A percentile compares a stretch with the other conserved stretches of the same genome.
phyloP scores from a whole-genome alignment of 2,888 invertebrate genomes.

The Lycocerus yunnanus region DNA sequence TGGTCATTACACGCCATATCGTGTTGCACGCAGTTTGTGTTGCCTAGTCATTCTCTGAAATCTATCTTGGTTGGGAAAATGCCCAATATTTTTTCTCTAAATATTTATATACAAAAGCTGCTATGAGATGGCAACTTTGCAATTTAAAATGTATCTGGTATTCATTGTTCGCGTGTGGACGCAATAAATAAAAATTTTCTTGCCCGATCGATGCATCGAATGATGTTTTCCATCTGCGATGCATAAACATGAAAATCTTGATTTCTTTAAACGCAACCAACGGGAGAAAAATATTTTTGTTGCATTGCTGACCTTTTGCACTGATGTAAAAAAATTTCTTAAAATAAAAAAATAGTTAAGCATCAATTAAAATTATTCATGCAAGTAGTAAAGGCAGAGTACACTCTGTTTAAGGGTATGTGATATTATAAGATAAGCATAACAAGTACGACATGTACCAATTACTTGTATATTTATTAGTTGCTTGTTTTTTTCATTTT shows the following conservation, averaged over 20 bases:
- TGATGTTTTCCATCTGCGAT: neutral
- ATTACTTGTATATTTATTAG: neutral
- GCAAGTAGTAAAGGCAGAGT: constrained; percentile 26
- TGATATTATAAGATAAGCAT: constrained; percentile 34
- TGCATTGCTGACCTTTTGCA: no score
- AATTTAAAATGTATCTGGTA: neutral
- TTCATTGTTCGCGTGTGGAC: neutral
- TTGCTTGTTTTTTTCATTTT: neutral
- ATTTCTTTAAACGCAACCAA: neutral
- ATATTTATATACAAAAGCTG: neutral
- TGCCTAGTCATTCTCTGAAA: neutral
- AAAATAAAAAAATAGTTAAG: constrained; percentile 9
- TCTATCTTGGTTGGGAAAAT: neutral
- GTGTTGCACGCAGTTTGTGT: neutral
- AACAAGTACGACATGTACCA: neutral
- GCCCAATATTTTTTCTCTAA: neutral
- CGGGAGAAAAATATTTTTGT: no score
- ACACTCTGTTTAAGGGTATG: constrained; percentile 39
- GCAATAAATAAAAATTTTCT: neutral
- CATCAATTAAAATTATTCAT: constrained; percentile 21
- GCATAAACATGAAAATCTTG: neutral
- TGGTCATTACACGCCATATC: neutral
- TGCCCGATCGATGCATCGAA: neutral
- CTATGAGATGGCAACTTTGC: neutral
- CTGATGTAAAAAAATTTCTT: neutral